Evolutionary conservation across 2,113 vertebrate species (phyloP).

Genomic region (Pseudolaguvia tuberculata): DNA sequence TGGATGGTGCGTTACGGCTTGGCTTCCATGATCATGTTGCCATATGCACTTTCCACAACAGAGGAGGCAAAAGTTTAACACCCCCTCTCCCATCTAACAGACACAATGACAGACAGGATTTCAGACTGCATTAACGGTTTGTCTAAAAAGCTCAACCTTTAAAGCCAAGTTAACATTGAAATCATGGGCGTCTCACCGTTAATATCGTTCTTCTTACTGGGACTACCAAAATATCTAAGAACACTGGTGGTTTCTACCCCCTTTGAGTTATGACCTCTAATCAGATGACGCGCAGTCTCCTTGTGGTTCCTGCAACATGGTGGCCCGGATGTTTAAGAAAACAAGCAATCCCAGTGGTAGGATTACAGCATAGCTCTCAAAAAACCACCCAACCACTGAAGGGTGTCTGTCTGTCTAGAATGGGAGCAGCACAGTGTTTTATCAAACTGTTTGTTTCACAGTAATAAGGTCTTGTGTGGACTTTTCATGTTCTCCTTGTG

Average conservation of each 20-base stretch:
- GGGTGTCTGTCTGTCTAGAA: too few relatives aligned
- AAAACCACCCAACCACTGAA: too few relatives aligned
- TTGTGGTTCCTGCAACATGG: background rate
- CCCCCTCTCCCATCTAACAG: background rate
- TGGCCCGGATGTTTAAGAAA: background rate
- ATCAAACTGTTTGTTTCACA: too few relatives aligned
- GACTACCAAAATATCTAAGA: background rate
- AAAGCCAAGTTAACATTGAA: background rate
- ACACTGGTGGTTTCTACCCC: background rate
- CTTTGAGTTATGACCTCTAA: conserved; percentile 5
- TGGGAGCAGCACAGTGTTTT: too few relatives aligned
- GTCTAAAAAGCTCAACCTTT: background rate
- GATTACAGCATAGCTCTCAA: background rate
- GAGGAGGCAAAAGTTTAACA: background rate
- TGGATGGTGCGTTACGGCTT: conserved; percentile 19
- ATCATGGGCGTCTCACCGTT: background rate
- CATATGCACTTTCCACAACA: conserved; percentile 22
- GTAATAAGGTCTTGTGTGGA: too few relatives aligned
- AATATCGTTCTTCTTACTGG: background rate
- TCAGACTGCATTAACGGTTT: conserved; percentile 1
- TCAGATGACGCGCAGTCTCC: background rate
- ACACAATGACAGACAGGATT: background rate
- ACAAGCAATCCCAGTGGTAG: background rate
- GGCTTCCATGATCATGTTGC: conserved; percentile 1
- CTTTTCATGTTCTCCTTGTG: too few relatives aligned